Conservation (phyloP, 2,888 invertebrate species). For the Seira musarum region DNA sequence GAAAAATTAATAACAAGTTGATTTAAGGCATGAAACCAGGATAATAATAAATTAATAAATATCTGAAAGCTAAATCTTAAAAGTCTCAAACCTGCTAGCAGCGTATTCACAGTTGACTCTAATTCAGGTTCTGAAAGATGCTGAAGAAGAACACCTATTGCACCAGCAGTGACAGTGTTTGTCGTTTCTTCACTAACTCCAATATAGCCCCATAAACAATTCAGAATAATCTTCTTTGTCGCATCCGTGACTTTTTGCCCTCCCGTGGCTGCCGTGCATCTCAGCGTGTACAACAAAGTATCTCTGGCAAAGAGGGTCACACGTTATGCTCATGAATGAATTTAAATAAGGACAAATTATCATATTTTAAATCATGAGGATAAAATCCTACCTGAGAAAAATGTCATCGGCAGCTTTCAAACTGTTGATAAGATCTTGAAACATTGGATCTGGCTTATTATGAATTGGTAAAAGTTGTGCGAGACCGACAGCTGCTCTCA, state of each 20-base stretch:
- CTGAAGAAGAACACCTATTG: conserved; percentile 88
- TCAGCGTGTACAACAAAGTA: conserved; percentile 92
- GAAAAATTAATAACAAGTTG: too few species aligned
- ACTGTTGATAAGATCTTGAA: conserved; percentile 91
- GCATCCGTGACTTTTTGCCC: conserved; percentile 91
- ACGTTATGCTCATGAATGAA: too few species aligned
- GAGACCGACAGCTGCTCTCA: conserved; percentile 91
- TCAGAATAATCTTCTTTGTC: conserved; percentile 82
- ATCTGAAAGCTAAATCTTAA: too few species aligned
- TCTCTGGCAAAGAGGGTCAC: too few species aligned
- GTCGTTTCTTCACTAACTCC: conserved; percentile 81
- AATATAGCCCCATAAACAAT: conserved; percentile 33
- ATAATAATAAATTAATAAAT: too few species aligned
- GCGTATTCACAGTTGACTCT: conserved; percentile 80
- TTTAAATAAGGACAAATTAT: too few species aligned
- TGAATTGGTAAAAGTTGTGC: conserved; percentile 93
- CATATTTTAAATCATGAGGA: too few species aligned
- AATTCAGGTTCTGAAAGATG: conserved; percentile 83
- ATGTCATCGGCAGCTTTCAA: conserved; percentile 89
- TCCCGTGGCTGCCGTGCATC: conserved; percentile 87
- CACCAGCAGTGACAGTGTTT: conserved; percentile 88
- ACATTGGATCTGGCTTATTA: conserved; percentile 94
- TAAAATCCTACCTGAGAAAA: conserved; percentile 77
- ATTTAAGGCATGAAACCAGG: too few species aligned
- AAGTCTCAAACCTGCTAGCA: conserved; percentile 77